These are phyloP conservation scores for Tenthredo amoena DNA, from an alignment of 2,888 invertebrate genomes.

Conservation along the genomic window DNA sequence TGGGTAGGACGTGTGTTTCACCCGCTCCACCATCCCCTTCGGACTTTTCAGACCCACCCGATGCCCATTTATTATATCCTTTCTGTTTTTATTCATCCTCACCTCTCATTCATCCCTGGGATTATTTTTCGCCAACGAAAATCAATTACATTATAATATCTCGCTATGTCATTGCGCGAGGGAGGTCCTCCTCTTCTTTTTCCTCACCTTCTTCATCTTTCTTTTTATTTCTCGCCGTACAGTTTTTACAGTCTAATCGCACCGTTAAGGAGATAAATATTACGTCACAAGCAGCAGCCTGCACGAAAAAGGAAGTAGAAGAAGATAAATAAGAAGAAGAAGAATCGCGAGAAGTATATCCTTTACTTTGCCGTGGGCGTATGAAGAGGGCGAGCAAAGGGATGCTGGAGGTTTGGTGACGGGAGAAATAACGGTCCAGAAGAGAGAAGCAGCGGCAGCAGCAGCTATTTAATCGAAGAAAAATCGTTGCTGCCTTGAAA, in stretches of 20 bases:
- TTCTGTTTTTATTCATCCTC: constrained; percentile 54
- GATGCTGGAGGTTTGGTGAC: constrained; percentile 19
- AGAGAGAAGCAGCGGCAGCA: not conserved
- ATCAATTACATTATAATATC: constrained; percentile 40
- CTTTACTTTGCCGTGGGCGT: constrained; percentile 45
- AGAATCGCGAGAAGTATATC: constrained; percentile 61
- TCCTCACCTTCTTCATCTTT: not conserved
- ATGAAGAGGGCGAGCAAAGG: constrained; percentile 13
- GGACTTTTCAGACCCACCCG: constrained; percentile 21
- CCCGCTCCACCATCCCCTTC: not conserved
- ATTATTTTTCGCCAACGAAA: constrained; percentile 5
- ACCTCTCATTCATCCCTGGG: not conserved
- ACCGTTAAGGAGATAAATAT: constrained; percentile 73
- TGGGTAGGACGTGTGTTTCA: constrained; percentile 38
- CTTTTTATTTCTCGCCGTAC: not conserved
- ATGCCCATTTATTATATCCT: constrained; percentile 38
- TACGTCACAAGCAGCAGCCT: constrained; percentile 70
- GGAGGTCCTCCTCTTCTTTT: not conserved
- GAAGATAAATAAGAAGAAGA: not conserved
- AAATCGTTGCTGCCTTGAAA: constrained; percentile 45
- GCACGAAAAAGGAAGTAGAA: not conserved
- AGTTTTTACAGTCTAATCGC: constrained; percentile 70
- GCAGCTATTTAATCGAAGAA: constrained; percentile 48
- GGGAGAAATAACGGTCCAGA: constrained; percentile 22
- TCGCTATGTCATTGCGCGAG: not conserved